Conservation (phyloP, 2,888 invertebrate species). For the Nymphalis c-album region DNA sequence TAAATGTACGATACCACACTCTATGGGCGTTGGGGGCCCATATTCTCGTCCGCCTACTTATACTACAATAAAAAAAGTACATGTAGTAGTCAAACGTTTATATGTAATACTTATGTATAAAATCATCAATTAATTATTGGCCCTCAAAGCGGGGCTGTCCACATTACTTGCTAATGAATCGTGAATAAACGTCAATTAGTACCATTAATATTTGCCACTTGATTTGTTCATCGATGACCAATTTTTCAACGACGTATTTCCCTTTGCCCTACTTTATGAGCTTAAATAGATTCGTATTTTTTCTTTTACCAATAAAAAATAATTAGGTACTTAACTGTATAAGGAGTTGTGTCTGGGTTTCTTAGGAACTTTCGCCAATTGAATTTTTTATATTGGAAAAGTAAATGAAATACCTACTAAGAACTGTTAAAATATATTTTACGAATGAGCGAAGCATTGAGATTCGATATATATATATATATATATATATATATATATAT, state of each 20-base stretch:
- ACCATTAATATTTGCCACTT: constrained; percentile 24
- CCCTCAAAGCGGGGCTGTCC: not conserved
- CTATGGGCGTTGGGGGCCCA: no score
- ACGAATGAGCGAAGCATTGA: no score
- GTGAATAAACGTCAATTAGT: constrained; percentile 36
- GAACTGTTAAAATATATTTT: no score
- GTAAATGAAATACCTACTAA: no score
- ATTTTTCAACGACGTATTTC: constrained; percentile 16
- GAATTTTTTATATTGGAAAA: no score
- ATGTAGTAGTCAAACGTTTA: not conserved
- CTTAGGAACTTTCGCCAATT: no score
- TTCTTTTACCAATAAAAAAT: not conserved
- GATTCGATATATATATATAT: no score
- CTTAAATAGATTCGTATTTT: not conserved
- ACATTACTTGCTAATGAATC: constrained; percentile 26
- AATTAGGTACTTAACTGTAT: not conserved
- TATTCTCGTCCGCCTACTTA: no score
- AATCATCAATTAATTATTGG: constrained; percentile 4
- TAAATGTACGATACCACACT: no score
- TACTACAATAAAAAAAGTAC: no score
- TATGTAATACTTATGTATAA: not conserved
- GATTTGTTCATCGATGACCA: constrained; percentile 29
- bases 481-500: no score
- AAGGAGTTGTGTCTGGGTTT: not conserved
- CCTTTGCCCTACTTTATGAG: not conserved